Evolutionary conservation across 2,888 invertebrate species (phyloP).

Genomic region (Nipponacmea schrenckii): DNA sequence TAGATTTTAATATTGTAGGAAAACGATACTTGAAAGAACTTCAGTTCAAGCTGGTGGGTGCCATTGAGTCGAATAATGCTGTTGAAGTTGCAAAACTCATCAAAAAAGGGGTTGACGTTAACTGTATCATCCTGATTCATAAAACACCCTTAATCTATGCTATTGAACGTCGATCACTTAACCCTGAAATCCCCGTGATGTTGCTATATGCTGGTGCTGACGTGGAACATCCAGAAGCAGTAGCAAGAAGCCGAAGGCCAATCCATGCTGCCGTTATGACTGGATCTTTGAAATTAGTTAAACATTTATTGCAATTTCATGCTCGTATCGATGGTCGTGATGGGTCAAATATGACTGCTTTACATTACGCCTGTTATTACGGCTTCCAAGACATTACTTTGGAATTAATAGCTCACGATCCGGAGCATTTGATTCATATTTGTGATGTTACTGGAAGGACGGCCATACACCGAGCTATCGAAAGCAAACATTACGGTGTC

Average conservation of each 20-base stretch:
- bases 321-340: slow-evolving; percentile 10
- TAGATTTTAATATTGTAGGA: neutral
- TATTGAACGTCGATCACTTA: slow-evolving; percentile 27
- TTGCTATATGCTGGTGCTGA: slow-evolving; percentile 43
- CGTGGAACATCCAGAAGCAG: slow-evolving; percentile 32
- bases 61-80: slow-evolving; percentile 27
- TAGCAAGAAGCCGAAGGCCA: slow-evolving; percentile 35
- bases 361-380: slow-evolving; percentile 19
- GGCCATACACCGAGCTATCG: slow-evolving; percentile 34
- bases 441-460: slow-evolving; percentile 11
- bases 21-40: slow-evolving; percentile 31
- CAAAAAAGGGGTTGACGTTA: slow-evolving; percentile 26
- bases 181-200: slow-evolving; percentile 32
- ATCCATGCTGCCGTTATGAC: slow-evolving; percentile 32
- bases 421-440: neutral
- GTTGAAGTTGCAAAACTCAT: slow-evolving; percentile 20
- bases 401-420: neutral
- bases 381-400: slow-evolving; percentile 1
- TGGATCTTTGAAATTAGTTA: slow-evolving; percentile 3
- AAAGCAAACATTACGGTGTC: slow-evolving; percentile 32
- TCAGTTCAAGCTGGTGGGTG: slow-evolving; percentile 34
- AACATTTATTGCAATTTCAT: slow-evolving; percentile 6
- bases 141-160: slow-evolving; percentile 42
- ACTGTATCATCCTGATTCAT: slow-evolving; percentile 31
- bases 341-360: slow-evolving; percentile 18